phyloP scores from a whole-genome alignment of 1,140 invertebrate genomes.

The Aphis craccivora region DNA sequence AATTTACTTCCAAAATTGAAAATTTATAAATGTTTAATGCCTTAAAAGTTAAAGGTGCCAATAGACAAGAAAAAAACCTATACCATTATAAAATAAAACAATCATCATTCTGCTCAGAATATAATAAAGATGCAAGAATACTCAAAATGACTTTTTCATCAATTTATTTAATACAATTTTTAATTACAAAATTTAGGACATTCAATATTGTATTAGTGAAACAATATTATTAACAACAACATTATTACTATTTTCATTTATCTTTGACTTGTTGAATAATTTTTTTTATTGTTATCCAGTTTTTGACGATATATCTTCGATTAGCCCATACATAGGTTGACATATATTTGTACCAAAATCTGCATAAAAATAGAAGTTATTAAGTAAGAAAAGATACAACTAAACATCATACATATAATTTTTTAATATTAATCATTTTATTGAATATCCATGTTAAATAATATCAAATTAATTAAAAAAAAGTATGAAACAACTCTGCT shows the following conservation, averaged over 20 bases:
- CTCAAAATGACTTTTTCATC: too few species aligned
- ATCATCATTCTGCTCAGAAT: too few species aligned
- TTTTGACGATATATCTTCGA: slow-evolving; percentile 19
- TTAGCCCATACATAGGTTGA: slow-evolving; percentile 42
- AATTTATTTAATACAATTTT: too few species aligned
- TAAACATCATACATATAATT: neutral
- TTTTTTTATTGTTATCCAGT: slow-evolving; percentile 28
- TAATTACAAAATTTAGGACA: neutral
- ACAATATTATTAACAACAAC: neutral
- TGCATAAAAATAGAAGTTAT: neutral
- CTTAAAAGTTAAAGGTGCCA: too few species aligned
- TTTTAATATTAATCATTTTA: neutral
- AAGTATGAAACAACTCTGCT: too few species aligned
- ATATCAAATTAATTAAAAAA: too few species aligned
- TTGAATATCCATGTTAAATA: too few species aligned
- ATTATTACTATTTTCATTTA: neutral
- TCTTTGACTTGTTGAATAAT: neutral
- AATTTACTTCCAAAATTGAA: too few species aligned
- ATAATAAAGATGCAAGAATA: too few species aligned
- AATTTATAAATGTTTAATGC: too few species aligned
- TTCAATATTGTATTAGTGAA: neutral
- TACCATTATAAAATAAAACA: too few species aligned
- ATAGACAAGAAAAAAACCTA: too few species aligned
- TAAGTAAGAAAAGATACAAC: neutral
- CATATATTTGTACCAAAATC: slow-evolving; percentile 48